phyloP scores from a whole-genome alignment of 92 coral and sea anemone genomes.

The Plumapathes pennacea region DNA sequence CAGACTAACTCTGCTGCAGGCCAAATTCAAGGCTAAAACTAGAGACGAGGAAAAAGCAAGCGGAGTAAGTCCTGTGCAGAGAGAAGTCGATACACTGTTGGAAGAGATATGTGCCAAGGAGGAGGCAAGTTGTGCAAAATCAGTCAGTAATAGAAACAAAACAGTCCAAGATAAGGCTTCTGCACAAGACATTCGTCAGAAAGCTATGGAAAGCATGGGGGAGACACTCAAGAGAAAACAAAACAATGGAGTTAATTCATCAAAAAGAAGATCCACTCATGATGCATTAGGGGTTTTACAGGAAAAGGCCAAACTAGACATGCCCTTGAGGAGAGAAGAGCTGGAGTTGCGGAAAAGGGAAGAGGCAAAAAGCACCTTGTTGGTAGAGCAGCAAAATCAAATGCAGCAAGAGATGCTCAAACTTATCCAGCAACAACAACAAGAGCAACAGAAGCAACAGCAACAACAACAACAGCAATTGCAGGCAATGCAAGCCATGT shows the following conservation, averaged over 20 bases:
- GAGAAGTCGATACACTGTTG: slow-evolving; percentile 25
- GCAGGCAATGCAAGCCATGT: slow-evolving; percentile 6
- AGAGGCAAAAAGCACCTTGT: slow-evolving; percentile 1
- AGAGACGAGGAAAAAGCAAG: slow-evolving; percentile 41
- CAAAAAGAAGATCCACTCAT: no score
- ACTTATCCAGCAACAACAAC: slow-evolving; percentile 6
- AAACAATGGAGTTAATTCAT: no score
- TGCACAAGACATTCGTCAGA: slow-evolving; percentile 8
- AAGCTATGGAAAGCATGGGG: slow-evolving; percentile 10
- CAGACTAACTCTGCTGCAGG: slow-evolving; percentile 27
- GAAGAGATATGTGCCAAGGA: slow-evolving; percentile 40
- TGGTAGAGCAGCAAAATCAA: neutral
- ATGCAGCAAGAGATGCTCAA: no score
- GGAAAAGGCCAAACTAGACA: slow-evolving; percentile 6
- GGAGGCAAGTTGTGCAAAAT: no score
- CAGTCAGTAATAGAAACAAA: no score
- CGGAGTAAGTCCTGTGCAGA: slow-evolving; percentile 28
- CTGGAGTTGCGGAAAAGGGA: slow-evolving; percentile 5
- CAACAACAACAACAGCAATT: neutral
- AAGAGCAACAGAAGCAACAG: slow-evolving; percentile 4
- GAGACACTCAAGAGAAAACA: slow-evolving; percentile 9
- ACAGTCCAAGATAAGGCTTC: no score
- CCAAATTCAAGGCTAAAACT: slow-evolving; percentile 20
- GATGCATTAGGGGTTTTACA: slow-evolving; percentile 9
- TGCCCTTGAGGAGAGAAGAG: slow-evolving; percentile 7